A percentile compares a stretch with the other conserved stretches of the same genome.
These are phyloP conservation scores for Platycnemis pennipes DNA, from an alignment of 2,888 invertebrate genomes.

Conservation along the genomic window DNA sequence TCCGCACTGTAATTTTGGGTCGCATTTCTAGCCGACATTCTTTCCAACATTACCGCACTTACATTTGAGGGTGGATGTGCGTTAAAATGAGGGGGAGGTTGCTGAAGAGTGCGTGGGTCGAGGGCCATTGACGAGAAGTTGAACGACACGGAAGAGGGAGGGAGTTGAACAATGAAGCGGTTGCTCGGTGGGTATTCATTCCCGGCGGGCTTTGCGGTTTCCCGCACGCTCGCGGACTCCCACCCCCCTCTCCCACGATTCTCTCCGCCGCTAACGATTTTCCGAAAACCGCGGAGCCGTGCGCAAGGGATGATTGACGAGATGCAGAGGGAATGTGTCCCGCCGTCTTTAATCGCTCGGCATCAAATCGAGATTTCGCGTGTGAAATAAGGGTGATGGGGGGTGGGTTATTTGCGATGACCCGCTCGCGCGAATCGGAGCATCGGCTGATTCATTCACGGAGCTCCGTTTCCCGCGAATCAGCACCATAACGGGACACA, in stretches of 20 bases:
- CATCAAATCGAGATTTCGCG: neutral
- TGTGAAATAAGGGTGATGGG: neutral
- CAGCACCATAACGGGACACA: neutral
- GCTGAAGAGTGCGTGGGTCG: neutral
- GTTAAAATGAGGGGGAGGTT: neutral
- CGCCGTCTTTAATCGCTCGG: neutral
- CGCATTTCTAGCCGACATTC: no score
- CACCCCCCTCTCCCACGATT: neutral
- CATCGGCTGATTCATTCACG: neutral
- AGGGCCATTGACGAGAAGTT: neutral
- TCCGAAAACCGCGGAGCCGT: conserved; percentile 14
- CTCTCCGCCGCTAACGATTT: neutral
- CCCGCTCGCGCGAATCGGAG: neutral
- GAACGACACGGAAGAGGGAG: neutral
- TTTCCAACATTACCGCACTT: no score
- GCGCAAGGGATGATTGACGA: neutral
- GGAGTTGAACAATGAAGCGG: no score
- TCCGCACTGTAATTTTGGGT: no score
- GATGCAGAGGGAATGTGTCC: neutral
- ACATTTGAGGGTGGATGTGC: neutral
- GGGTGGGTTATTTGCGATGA: neutral
- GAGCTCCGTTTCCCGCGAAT: neutral
- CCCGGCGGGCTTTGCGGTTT: conserved; percentile 1
- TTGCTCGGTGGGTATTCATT: neutral
- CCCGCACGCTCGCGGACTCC: neutral